Base-by-base conservation (phyloP, 2,888 invertebrate species). In the Calameuta idolon region DNA sequence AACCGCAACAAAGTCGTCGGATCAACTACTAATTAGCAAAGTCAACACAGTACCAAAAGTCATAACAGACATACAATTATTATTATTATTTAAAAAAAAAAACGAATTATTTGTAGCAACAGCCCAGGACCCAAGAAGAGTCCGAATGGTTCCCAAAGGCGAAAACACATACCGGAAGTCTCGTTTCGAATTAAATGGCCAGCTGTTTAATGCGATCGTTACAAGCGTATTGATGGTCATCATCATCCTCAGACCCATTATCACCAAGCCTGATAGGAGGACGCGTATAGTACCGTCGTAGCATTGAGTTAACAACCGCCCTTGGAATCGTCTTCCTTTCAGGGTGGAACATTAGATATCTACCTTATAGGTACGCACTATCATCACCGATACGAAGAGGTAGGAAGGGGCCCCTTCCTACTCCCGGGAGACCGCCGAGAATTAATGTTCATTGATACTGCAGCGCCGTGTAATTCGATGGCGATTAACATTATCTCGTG, bases 401-500 rank as follows among this genome's bases (percentile, higher is more conserved):
- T 31, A 34, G 71, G 71, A 71, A 34, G 71, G 71, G 12, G n/a
- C n/a, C n/a, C n/a, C n/a, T n/a, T n/a, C n/a, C n/a, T n/a, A n/a
- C n/a, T n/a, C n/a, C n/a, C n/a, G 69, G 69, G 34, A 71, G 71
- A 31, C 31, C 71, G 12, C 75, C 71, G 78, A 79, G 81, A 83
- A 85, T 81, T 79, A 79, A 85, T 81, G 81, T 79, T 77, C 75
- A 73, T 71, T 40, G 75, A 77, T 40, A 75, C 73, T 75, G 77
- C 69, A 34, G 55, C 80, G 77, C 71, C 71, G 31, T 34, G 31
- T 71, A 71, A 84, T 82, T 85, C 79, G 77, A 81, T 81, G 74
- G 71, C 83, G 82, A 84, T 86, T 85, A 85, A 82, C 85, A 78
- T 83, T 83, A 83, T 77, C 79, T 77, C 75, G 79, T 79, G 79